These are phyloP conservation scores for Apamea anceps DNA, from an alignment of 2,888 invertebrate species.

Conservation along the genomic window DNA sequence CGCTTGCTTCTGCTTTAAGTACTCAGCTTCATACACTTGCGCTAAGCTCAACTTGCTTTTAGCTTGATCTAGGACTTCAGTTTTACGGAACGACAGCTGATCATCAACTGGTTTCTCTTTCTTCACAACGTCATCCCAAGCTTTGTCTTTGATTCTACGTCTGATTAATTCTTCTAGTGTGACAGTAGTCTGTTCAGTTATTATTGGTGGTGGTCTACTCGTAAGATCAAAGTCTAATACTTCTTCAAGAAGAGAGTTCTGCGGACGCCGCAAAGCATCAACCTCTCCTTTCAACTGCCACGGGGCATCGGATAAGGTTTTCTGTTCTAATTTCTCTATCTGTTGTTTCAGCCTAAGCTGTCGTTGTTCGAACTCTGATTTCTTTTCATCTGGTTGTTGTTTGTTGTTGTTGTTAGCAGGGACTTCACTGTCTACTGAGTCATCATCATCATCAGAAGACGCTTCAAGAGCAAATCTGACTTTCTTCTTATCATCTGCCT, in stretches of 20 bases:
- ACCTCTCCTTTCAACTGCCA: slow-evolving; percentile 99
- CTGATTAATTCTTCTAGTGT: slow-evolving; percentile 97
- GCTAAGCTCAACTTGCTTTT: slow-evolving; percentile 98
- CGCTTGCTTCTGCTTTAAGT: slow-evolving; percentile 92
- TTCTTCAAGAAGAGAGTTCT: slow-evolving; percentile 98
- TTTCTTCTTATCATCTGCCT: slow-evolving; percentile 72
- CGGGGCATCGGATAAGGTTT: slow-evolving; percentile 94
- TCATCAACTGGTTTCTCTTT: slow-evolving; percentile 96
- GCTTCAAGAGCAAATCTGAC: slow-evolving; percentile 77
- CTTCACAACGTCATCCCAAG: slow-evolving; percentile 97
- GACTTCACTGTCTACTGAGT: slow-evolving; percentile 73
- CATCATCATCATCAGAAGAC: slow-evolving; percentile 73
- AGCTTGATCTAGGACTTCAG: slow-evolving; percentile 96
- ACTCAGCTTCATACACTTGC: slow-evolving; percentile 98
- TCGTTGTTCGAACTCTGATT: slow-evolving; percentile 94
- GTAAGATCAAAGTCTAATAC: slow-evolving; percentile 97
- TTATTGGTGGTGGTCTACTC: slow-evolving; percentile 95
- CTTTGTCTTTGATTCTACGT: slow-evolving; percentile 97
- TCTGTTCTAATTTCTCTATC: slow-evolving; percentile 93
- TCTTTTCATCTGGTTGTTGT: slow-evolving; percentile 73
- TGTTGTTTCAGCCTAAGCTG: slow-evolving; percentile 93
- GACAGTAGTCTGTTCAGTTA: slow-evolving; percentile 97
- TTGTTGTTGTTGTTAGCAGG: slow-evolving; percentile 58
- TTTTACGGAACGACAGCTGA: slow-evolving; percentile 96
- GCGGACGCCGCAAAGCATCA: slow-evolving; percentile 94